Evolutionary conservation across 64 coral and sea anemone genomes (phyloP).

Genomic region (Platygyra sinensis): DNA sequence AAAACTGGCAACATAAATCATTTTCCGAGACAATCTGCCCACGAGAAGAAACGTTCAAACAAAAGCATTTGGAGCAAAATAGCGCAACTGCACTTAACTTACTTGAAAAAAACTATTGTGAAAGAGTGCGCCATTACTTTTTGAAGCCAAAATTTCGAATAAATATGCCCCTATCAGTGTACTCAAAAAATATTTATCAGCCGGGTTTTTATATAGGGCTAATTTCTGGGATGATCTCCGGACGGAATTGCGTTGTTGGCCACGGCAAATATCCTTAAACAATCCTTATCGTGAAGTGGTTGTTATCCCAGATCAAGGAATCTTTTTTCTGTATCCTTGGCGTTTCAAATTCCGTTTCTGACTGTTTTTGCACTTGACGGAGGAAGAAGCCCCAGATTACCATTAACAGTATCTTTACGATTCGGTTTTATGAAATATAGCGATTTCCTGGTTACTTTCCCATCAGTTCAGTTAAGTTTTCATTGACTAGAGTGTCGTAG

Average conservation of each 20-base stretch:
- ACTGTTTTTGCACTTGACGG: not conserved
- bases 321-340: constrained; percentile 17
- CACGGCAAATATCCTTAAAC: not conserved
- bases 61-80: too few species aligned
- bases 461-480: not conserved
- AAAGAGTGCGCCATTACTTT: too few species aligned
- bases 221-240: not conserved
- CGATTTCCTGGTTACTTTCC: not conserved
- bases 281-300: constrained; percentile 19
- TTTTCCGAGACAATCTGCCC: too few species aligned
- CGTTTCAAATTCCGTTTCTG: constrained; percentile 1
- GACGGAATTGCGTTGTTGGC: not conserved
- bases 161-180: too few species aligned
- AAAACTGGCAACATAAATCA: too few species aligned
- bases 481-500: too few species aligned
- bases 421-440: not conserved
- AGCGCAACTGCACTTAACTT: too few species aligned
- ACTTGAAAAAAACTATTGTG: too few species aligned
- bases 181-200: too few species aligned
- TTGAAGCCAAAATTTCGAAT: too few species aligned
- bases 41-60: too few species aligned
- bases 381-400: not conserved
- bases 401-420: not conserved
- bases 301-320: constrained; percentile 40
- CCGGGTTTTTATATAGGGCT: not conserved